phyloP scores from a whole-genome alignment of 1,140 invertebrate species.

The Bacillus rossius region DNA sequence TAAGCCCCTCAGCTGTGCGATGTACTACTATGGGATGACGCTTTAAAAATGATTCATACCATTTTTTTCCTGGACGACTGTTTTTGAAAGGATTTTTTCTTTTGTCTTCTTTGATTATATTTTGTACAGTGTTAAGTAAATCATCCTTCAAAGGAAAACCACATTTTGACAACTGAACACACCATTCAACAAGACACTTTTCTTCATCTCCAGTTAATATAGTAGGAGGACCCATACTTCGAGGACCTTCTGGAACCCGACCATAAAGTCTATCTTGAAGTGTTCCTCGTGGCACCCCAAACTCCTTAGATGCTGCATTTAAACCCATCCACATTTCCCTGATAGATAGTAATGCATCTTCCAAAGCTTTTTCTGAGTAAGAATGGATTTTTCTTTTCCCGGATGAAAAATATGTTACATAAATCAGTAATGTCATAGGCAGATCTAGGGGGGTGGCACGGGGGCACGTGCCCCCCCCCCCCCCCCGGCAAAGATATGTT shows the following conservation, averaged over 20 bases:
- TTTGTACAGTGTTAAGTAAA: conserved; percentile 15
- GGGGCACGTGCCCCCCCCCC: no score
- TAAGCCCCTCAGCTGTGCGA: not conserved
- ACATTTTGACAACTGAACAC: not conserved
- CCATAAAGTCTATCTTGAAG: conserved; percentile 12
- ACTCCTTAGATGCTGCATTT: conserved; percentile 3
- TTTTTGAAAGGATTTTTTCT: conserved; percentile 16
- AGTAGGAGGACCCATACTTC: conserved; percentile 8
- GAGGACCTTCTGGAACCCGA: conserved; percentile 4
- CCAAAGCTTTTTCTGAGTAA: no score
- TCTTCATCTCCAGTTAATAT: conserved; percentile 6
- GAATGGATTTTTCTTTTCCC: no score
- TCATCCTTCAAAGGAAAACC: conserved; percentile 10
- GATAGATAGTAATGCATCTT: no score
- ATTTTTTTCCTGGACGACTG: conserved; percentile 16
- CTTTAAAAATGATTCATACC: conserved; percentile 16
- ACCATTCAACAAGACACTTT: conserved; percentile 7
- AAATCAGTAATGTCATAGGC: no score
- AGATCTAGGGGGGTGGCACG: no score
- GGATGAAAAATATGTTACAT: no score
- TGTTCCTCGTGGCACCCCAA: conserved; percentile 5
- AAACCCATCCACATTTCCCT: conserved; percentile 21
- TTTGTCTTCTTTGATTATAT: conserved; percentile 5
- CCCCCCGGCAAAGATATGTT: no score
- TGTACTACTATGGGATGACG: conserved; percentile 8